Evolutionary conservation across 2,888 invertebrate genomes (phyloP).

Genomic region (Drosophila greeni): DNA sequence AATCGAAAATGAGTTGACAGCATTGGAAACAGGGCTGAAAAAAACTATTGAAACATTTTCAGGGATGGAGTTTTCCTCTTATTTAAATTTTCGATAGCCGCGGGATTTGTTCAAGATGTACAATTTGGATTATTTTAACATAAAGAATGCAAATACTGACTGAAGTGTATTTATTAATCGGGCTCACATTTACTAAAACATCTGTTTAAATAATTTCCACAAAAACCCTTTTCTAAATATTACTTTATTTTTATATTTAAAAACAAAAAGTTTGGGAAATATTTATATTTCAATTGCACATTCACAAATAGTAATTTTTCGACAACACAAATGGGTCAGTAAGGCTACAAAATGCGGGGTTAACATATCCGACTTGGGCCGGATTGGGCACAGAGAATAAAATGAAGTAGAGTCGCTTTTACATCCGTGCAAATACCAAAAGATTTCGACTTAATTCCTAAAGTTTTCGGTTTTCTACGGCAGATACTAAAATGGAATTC

Average conservation of each 20-base stretch:
- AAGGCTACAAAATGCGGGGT: slow-evolving; percentile 30
- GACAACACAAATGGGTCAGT: slow-evolving; percentile 35
- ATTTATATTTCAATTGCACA: slow-evolving; percentile 50
- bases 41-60: neutral
- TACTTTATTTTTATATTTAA: too few species aligned
- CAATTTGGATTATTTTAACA: too few species aligned
- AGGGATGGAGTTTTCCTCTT: neutral
- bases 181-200: too few species aligned
- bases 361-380: slow-evolving; percentile 24
- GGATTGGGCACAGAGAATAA: slow-evolving; percentile 22
- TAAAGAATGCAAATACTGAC: too few species aligned
- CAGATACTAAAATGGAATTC: slow-evolving; percentile 60
- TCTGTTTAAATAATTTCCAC: too few species aligned
- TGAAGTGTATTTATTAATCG: too few species aligned
- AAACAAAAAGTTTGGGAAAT: slow-evolving; percentile 23
- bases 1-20: neutral
- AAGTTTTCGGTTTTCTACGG: slow-evolving; percentile 12
- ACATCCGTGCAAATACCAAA: slow-evolving; percentile 25
- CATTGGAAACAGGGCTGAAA: neutral
- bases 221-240: too few species aligned
- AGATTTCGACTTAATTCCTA: slow-evolving; percentile 29
- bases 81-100: neutral
- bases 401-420: neutral
- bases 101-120: neutral
- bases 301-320: slow-evolving; percentile 29